phyloP scores from a whole-genome alignment of 2,888 invertebrate genomes.

The Noctua fimbriata region DNA sequence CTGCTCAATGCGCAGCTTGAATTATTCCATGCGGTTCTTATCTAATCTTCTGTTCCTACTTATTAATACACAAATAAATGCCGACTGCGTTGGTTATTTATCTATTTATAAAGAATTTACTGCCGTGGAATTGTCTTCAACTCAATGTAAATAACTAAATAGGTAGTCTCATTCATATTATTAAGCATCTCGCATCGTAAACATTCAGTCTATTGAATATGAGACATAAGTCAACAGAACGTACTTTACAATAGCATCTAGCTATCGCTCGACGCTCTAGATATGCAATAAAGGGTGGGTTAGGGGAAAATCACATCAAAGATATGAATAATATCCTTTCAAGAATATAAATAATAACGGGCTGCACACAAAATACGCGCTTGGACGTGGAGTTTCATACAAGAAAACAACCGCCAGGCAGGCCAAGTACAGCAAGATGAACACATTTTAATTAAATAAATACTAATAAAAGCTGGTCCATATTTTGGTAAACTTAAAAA shows the following conservation, averaged over 20 bases:
- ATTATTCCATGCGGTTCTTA: constrained; percentile 46
- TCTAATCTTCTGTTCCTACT: constrained; percentile 43
- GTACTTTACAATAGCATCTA: not conserved
- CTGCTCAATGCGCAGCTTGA: constrained; percentile 21
- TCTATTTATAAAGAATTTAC: constrained; percentile 42
- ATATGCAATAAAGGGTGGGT: not conserved
- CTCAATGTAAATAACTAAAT: constrained; percentile 21
- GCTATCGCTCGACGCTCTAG: not conserved
- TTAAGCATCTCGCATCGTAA: not conserved
- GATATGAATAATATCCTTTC: not conserved
- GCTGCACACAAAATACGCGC: no score
- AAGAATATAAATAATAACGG: no score
- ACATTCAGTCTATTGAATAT: constrained; percentile 21
- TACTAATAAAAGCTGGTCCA: not conserved
- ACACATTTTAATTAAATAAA: not conserved
- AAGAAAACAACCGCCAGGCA: not conserved
- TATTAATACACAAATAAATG: constrained; percentile 48
- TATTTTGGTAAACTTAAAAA: not conserved
- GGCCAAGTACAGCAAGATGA: not conserved
- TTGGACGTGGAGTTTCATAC: no score
- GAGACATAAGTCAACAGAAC: constrained; percentile 10
- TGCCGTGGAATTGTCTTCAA: constrained; percentile 35
- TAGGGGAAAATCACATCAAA: not conserved
- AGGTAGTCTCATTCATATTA: constrained; percentile 20
- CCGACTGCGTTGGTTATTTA: constrained; percentile 36